Base-by-base conservation (phyloP, 2,888 invertebrate genomes). In the Pomacea canaliculata region DNA sequence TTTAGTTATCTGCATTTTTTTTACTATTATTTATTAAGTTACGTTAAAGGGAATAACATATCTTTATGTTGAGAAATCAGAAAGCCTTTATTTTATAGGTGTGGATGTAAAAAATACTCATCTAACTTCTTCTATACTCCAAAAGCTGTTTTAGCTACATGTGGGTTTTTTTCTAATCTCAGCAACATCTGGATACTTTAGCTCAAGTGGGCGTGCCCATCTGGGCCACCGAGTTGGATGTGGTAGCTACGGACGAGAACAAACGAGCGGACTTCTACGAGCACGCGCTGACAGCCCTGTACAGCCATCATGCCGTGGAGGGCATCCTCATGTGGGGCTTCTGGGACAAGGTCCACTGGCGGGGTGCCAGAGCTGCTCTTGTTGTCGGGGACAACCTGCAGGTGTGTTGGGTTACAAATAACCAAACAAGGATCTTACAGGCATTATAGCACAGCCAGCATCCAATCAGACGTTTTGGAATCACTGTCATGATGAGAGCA, bases 141-240 rank as follows among this genome's bases (percentile, higher is more conserved):
- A 23, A 23, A 23, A 23, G 23, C 23, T 23, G 23, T 23, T 23
- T 23, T 23, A 23, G 23, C 23, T 23, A 23, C 23, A 23, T 23
- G 23, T 23, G 23, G 23, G 23, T 23, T 23, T 23, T 23, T 23
- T 23, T 23, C 23, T 23, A 23, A 37, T 23, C n/a, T 18, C 63
- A 80, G 80, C 67, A 69, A 37, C 71, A 79, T 16, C 68, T 81
- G 16, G 79, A 81, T 59, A 74, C 73, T 16, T 75, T 81, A 23
- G 77, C 81, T 7, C 49, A 73, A 19, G 76, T 79, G 7, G 80
- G 80, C 0, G 70, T 80, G 10, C 81, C 81, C 10, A 49, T 81
- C 19, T 81, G 78, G 80, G 70, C 80, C 16, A 81, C 81, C 3
- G 81, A 81, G 62, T 49, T 81, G 51, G 76, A 78, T 1, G 19